Percentiles rank a stretch among this genome's conserved stretches.
phyloP scores from a whole-genome alignment of 1,140 invertebrate genomes.

The Myzus persicae region DNA sequence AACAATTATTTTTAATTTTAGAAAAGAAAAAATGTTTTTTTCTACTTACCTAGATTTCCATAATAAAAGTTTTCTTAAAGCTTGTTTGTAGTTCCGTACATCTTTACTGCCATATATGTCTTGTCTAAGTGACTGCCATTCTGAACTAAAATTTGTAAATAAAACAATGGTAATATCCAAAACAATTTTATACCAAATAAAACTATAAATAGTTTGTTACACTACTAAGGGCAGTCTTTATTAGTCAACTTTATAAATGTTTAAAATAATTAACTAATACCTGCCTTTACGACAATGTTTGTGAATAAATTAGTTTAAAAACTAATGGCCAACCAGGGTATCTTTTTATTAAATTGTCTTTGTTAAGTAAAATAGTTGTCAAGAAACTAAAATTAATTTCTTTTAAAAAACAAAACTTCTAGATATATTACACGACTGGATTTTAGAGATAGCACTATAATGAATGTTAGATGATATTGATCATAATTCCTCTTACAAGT shows the following conservation, averaged over 20 bases:
- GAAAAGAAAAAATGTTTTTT: neutral
- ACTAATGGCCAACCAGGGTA: neutral
- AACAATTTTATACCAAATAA: neutral
- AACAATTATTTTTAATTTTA: neutral
- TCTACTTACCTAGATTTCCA: slow-evolving; percentile 43
- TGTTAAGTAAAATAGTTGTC: neutral
- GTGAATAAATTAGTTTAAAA: neutral
- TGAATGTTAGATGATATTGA: neutral
- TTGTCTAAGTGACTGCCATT: slow-evolving; percentile 44
- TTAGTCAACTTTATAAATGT: neutral
- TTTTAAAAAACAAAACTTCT: neutral
- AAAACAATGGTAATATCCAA: neutral
- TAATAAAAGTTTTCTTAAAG: slow-evolving; percentile 31
- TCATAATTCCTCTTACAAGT: neutral
- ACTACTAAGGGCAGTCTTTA: neutral
- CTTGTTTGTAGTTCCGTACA: neutral
- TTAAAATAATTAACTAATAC: neutral
- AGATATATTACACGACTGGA: neutral
- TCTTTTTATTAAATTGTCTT: too few species aligned
- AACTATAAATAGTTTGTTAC: neutral
- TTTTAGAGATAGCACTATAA: neutral
- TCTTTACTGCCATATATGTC: slow-evolving; percentile 27
- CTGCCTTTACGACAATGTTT: neutral
- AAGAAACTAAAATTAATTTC: neutral
- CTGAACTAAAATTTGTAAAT: slow-evolving; percentile 27